Evolutionary conservation across 1,140 invertebrate genomes (phyloP), one percentile per base, ranked within the genome.

Genomic region (Caerostris extrusa): DNA sequence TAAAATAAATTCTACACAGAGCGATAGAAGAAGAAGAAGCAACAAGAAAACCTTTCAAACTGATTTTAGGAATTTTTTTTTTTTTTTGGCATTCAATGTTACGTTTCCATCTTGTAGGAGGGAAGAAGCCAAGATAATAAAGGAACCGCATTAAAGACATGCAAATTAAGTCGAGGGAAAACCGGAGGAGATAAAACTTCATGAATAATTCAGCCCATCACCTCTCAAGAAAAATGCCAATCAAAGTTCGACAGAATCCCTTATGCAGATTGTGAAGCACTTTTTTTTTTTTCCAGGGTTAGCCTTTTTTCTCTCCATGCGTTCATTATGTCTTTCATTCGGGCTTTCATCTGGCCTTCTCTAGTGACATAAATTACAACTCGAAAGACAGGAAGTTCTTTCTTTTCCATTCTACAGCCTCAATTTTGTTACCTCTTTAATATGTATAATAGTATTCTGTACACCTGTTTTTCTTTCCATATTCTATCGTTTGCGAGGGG

Each of bases 141-240:
- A 53, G n/a, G 87, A 69, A 55, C 34, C 10, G 19, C 71, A 82
- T 82, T 82, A 91, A 91, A 82, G 71, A 91, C 90, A 91, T 91
- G 90, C 90, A 91, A 91, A 91, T 91, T 82, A 91, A 91, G 57
- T 82, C 71, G 34, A 58, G 14, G 19, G 8, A 12, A 87, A 50
- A 82, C 57, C 34, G 34, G 34, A 34, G 64, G 56, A 57, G 19
- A 53, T n/a, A 53, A 87, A 57, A 19, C 55, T 53, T 64, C 87
- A 90, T 90, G 87, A 90, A 90, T 90, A 69, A 90, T 90, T 90
- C 87, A 90, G 12, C 19, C 53, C 64, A 69, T 90, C 87, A 90
- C 87, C 87, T 67, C 64, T 69, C 61, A 71, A 90, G 87, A 69
- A 90, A 71, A 90, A 90, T 56, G 87, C 87, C 87, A 90, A 90